These are phyloP conservation scores for Myzus persicae DNA, from an alignment of 1,140 invertebrate species.

Conservation along the genomic window DNA sequence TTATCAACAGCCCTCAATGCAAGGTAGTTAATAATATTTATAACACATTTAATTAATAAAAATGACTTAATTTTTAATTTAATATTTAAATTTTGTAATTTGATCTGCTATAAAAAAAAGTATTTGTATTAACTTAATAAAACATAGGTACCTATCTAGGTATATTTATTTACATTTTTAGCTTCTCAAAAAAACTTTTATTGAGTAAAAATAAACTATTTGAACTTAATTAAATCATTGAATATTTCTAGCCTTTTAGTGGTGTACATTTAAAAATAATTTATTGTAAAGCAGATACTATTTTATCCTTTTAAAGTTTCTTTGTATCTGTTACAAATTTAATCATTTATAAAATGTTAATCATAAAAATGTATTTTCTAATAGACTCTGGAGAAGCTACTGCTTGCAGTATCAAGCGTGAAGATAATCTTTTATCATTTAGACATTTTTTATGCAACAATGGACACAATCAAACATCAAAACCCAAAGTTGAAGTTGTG, in stretches of 20 bases:
- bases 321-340: background rate
- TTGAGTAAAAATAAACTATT: background rate
- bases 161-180: too few species aligned
- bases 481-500: slow-evolving; percentile 54
- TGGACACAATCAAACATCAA: slow-evolving; percentile 57
- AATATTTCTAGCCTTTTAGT: background rate
- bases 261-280: background rate
- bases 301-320: background rate
- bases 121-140: background rate
- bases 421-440: slow-evolving; percentile 81
- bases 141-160: too few species aligned
- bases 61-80: background rate
- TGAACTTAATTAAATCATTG: background rate
- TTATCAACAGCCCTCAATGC: background rate
- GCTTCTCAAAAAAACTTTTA: background rate
- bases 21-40: slow-evolving; percentile 24
- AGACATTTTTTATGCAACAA: slow-evolving; percentile 78
- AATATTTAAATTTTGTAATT: background rate
- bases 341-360: background rate
- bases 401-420: slow-evolving; percentile 65
- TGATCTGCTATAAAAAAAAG: background rate
- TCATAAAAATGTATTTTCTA: background rate
- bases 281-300: background rate
- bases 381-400: slow-evolving; percentile 45
- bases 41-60: background rate